Percentiles rank a stretch among this genome's conserved stretches.
These are phyloP conservation scores for Phaonia tiefii DNA, from an alignment of 2,888 invertebrate genomes.

Conservation along the genomic window DNA sequence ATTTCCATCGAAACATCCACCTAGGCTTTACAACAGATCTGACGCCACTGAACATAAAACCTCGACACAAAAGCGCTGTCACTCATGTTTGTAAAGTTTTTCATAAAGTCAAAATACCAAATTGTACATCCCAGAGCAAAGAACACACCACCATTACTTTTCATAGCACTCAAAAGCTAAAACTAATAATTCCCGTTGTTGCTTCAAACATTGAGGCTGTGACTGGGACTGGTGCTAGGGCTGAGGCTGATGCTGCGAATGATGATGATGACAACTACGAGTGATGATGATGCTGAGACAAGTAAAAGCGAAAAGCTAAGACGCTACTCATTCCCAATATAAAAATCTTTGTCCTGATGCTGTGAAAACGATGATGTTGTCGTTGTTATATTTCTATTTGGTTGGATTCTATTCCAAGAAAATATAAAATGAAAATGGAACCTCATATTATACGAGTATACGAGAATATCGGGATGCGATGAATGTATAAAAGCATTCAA, in stretches of 20 bases:
- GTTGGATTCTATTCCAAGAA: not conserved
- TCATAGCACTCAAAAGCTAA: not conserved
- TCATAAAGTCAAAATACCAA: no score
- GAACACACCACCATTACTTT: not conserved
- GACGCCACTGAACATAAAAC: no score
- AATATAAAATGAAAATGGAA: slow-evolving; percentile 37
- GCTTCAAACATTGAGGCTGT: slow-evolving; percentile 35
- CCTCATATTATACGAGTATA: slow-evolving; percentile 2
- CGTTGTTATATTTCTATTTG: not conserved
- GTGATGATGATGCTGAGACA: slow-evolving; percentile 10
- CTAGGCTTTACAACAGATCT: no score
- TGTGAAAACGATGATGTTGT: not conserved
- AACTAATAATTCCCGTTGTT: slow-evolving; percentile 45
- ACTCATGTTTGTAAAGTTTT: no score
- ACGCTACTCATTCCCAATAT: slow-evolving; percentile 48
- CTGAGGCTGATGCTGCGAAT: not conserved
- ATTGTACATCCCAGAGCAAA: slow-evolving; percentile 4
- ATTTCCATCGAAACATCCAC: no score
- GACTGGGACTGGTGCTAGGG: no score
- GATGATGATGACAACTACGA: slow-evolving; percentile 53
- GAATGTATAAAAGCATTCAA: slow-evolving; percentile 10
- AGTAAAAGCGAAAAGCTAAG: slow-evolving; percentile 54
- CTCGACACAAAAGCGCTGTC: no score
- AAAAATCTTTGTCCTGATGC: slow-evolving; percentile 2
- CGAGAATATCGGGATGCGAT: not conserved